phyloP scores from a whole-genome alignment of 23 tunicate genomes.

The Trididemnum clinides region DNA sequence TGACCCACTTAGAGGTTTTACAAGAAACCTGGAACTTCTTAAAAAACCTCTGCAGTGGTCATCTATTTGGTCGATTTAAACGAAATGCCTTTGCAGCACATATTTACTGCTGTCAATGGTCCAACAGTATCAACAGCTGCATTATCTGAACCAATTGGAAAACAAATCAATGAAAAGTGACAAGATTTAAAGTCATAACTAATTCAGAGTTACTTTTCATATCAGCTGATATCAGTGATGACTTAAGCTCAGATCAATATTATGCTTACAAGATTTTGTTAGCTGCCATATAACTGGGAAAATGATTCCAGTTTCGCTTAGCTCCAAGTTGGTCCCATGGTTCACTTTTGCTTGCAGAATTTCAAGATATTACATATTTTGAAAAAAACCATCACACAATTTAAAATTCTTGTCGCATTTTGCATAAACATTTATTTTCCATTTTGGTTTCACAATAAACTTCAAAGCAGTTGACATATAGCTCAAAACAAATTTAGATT shows the following conservation, averaged over 20 bases:
- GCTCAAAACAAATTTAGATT: not conserved
- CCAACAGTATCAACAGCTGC: not conserved
- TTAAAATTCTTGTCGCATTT: not conserved
- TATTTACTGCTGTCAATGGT: constrained; percentile 17
- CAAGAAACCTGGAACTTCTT: constrained; percentile 5
- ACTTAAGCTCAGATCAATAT: constrained; percentile 27
- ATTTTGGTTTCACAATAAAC: not conserved
- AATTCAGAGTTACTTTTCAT: not conserved
- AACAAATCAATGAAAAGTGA: constrained; percentile 1
- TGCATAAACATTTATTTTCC: too few species aligned
- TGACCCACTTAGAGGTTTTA: not conserved
- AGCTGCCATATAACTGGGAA: not conserved
- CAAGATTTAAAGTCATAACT: not conserved
- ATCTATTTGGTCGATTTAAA: constrained; percentile 23
- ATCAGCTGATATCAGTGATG: not conserved
- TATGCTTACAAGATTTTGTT: constrained; percentile 16
- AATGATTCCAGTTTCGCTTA: not conserved
- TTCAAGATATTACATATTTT: too few species aligned
- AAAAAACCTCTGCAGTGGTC: constrained; percentile 33
- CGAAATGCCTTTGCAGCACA: constrained; percentile 38
- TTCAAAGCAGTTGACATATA: not conserved
- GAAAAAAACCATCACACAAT: not conserved
- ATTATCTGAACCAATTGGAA: constrained; percentile 30
- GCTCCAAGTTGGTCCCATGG: too few species aligned
- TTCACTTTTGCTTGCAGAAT: too few species aligned